Evolutionary conservation across 2,888 invertebrate species (phyloP), one percentile per base, ranked within the genome.

Genomic region (Nomada ruficornis): DNA sequence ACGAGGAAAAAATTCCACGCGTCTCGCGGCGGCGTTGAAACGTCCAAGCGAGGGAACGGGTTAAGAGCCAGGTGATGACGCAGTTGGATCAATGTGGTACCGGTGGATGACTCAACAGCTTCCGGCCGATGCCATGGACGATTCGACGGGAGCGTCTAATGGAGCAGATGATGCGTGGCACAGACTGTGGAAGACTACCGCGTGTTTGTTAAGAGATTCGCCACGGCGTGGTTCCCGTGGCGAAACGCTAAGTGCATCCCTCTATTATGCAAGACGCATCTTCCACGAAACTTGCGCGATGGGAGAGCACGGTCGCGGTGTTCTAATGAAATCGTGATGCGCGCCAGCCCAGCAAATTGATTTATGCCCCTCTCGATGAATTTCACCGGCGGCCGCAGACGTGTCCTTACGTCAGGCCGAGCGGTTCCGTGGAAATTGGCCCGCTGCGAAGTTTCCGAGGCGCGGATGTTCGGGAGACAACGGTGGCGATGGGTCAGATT

Each of bases 191-290:
- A 85, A 81, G 84, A 84, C 83, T 84, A 85, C 79, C 89, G 88
- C 87, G 82, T 91, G 91, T 91, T 92, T 91, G 91, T 90, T 90
- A 89, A 91, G 90, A 90, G 91, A 92, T 92, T 92, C 89, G 90
- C 87, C 83, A 90, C 87, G 89, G 86, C 84, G 87, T 64, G 89
- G 86, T 89, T 90, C 90, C 90, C 91, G 89, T 90, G 86, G 89
- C 90, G 90, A 91, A 91, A 88, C 87, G 87, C 87, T 90, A 89
- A 91, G 91, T 90, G 91, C 90, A 90, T 88, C 85, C 84, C 87
- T 90, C 88, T 89, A 91, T 91, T 90, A 90, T 90, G 90, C 89
- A 90, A 88, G 86, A 80, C 84, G 85, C 86, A 76, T 84, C 90
- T 91, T 89, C 83, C 85, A 83, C 84, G 87, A 85, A 88, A 89